Percentiles rank a stretch among this genome's conserved stretches.
phyloP scores from a whole-genome alignment of 2,797 vertebrate genomes.

The Tolypeutes matacus region DNA sequence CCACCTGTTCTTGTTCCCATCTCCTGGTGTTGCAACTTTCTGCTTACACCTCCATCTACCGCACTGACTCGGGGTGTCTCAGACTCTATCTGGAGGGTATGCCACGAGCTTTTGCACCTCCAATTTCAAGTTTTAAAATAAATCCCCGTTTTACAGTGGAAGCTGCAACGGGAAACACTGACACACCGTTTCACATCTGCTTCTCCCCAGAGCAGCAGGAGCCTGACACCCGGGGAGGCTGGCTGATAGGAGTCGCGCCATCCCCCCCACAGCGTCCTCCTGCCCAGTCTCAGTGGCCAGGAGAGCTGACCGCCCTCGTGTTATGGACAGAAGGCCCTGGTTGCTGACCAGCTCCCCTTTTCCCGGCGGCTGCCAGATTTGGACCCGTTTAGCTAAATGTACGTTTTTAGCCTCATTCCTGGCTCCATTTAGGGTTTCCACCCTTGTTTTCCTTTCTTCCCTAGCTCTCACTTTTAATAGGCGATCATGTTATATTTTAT shows the following conservation, averaged over 20 bases:
- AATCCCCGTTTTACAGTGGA: neutral
- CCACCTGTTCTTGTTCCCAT: accelerated
- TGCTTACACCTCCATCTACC: no score
- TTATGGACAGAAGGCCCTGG: neutral
- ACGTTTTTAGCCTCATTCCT: neutral
- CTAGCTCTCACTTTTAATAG: conserved; percentile 27
- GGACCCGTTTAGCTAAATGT: neutral
- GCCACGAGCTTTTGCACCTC: neutral
- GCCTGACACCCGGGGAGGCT: neutral
- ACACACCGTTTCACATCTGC: neutral
- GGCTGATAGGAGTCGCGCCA: accelerated
- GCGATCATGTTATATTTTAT: neutral
- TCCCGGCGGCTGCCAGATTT: neutral
- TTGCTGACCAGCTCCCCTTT: neutral
- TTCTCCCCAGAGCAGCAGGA: neutral
- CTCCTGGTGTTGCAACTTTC: accelerated
- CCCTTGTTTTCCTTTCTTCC: conserved; percentile 32
- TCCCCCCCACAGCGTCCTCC: accelerated
- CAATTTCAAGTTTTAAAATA: neutral
- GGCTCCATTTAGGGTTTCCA: neutral
- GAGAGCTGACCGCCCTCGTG: neutral
- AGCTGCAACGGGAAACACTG: neutral
- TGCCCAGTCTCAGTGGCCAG: accelerated
- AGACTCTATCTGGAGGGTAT: neutral
- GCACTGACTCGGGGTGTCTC: neutral